Percentiles rank a stretch among this genome's conserved stretches.
These are phyloP conservation scores for Pantherophis vulpinus DNA, from an alignment of 2,797 vertebrate genomes.

Conservation along the genomic window DNA sequence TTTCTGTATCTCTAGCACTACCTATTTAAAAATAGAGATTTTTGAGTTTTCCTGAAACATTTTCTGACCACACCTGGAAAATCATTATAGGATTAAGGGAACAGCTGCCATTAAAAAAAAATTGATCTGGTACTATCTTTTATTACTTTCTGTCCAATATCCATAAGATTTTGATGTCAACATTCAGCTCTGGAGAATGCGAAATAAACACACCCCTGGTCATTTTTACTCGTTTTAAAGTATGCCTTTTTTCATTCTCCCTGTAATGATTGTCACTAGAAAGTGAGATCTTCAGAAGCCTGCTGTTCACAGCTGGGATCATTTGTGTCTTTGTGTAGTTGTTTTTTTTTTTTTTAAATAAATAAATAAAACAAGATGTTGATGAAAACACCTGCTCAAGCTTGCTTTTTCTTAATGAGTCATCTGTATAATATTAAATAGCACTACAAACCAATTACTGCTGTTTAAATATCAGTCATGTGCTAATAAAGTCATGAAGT, in stretches of 20 bases:
- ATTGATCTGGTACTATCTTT: neutral
- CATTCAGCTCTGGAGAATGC: neutral
- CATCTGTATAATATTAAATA: slow-evolving; percentile 67
- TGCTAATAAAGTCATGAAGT: slow-evolving; percentile 55
- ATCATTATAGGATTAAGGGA: neutral
- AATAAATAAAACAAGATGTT: slow-evolving; percentile 46
- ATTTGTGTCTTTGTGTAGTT: slow-evolving; percentile 55
- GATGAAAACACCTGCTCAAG: slow-evolving; percentile 69
- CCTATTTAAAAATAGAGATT: neutral
- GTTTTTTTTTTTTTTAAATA: neutral
- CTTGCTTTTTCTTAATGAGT: slow-evolving; percentile 67
- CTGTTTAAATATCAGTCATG: slow-evolving; percentile 38
- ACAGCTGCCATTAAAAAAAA: neutral
- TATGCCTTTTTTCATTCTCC: slow-evolving; percentile 25
- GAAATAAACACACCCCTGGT: slow-evolving; percentile 1
- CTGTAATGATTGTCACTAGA: slow-evolving; percentile 15
- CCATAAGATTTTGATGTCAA: neutral
- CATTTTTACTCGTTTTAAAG: slow-evolving; percentile 26
- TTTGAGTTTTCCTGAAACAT: neutral
- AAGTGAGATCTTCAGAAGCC: slow-evolving; percentile 34
- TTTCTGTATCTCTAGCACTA: neutral
- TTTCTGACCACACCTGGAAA: neutral
- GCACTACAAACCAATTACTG: slow-evolving; percentile 59
- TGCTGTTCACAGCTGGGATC: slow-evolving; percentile 58
- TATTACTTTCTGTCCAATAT: neutral